Percentiles rank a stretch among this genome's conserved stretches.
phyloP scores from a whole-genome alignment of 2,797 vertebrate genomes.

The Moxostoma hubbsi region DNA sequence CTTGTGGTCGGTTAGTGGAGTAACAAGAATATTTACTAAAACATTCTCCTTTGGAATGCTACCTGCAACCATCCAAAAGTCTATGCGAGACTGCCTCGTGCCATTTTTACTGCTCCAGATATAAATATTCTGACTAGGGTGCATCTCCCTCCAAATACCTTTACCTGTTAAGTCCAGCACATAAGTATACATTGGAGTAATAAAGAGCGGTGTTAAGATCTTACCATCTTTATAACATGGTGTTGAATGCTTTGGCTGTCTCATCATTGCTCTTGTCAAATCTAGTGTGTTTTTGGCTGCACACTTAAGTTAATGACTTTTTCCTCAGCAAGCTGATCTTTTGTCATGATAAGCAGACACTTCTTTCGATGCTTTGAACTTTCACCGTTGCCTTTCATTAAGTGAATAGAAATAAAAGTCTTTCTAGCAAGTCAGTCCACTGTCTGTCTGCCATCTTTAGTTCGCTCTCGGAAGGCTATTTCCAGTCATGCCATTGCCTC shows the following conservation, averaged over 20 bases:
- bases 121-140: neutral
- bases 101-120: neutral
- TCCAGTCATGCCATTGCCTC: no score
- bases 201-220: neutral
- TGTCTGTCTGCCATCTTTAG: no score
- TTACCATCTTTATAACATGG: neutral
- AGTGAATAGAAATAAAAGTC: constrained; percentile 44
- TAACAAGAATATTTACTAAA: no score
- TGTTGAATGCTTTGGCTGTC: neutral
- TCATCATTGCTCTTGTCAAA: neutral
- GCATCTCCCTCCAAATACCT: neutral
- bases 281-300: neutral
- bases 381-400: constrained; percentile 68
- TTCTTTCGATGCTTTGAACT: constrained; percentile 43
- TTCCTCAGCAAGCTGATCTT: constrained; percentile 21
- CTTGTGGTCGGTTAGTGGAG: no score
- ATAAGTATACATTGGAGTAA: neutral
- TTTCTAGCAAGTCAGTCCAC: no score
- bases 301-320: neutral
- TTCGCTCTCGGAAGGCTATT: no score
- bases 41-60: neutral
- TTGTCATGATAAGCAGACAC: constrained; percentile 4
- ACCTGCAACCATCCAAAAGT: neutral
- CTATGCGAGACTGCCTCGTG: neutral
- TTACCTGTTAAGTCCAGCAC: neutral